Evolutionary conservation across 2,888 invertebrate genomes (phyloP).

Genomic region (Tetrapedia diversipes): DNA sequence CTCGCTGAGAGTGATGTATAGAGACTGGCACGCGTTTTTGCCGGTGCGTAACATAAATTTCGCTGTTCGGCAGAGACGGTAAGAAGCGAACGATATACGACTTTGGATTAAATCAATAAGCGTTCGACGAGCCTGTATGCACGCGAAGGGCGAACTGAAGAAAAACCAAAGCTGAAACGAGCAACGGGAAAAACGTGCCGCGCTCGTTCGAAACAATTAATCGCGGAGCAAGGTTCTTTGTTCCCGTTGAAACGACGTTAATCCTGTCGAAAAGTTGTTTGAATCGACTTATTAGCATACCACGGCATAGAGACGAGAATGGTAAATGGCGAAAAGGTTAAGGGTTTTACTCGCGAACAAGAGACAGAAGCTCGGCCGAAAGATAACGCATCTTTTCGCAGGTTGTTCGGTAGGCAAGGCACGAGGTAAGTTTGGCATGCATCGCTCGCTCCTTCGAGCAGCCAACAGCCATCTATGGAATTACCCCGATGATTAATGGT

Average conservation of each 20-base stretch:
- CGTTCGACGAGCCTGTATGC: slow-evolving; percentile 28
- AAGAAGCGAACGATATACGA: slow-evolving; percentile 49
- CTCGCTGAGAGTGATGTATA: slow-evolving; percentile 43
- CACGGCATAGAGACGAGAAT: not conserved
- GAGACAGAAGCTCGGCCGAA: slow-evolving; percentile 30
- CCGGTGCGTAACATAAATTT: slow-evolving; percentile 52
- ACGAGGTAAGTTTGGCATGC: slow-evolving; percentile 80
- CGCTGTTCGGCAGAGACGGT: slow-evolving; percentile 40
- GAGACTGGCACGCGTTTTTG: slow-evolving; percentile 52
- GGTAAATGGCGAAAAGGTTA: not conserved
- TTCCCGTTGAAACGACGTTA: too few species aligned
- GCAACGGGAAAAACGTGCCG: slow-evolving; percentile 28
- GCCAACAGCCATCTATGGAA: slow-evolving; percentile 82
- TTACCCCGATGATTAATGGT: slow-evolving; percentile 82
- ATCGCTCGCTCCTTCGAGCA: slow-evolving; percentile 79
- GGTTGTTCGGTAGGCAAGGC: slow-evolving; percentile 74
- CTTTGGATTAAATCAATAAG: slow-evolving; percentile 58
- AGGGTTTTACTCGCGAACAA: not conserved
- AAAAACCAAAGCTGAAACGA: slow-evolving; percentile 8
- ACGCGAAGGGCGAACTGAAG: not conserved
- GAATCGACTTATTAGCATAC: not conserved
- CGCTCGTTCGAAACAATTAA: slow-evolving; percentile 13
- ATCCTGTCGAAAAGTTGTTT: not conserved
- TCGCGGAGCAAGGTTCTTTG: too few species aligned
- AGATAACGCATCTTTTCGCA: slow-evolving; percentile 65